A percentile compares a stretch with the other conserved stretches of the same genome.
These are phyloP conservation scores for Perccottus glenii DNA, from an alignment of 2,113 vertebrate species.

Conservation along the genomic window DNA sequence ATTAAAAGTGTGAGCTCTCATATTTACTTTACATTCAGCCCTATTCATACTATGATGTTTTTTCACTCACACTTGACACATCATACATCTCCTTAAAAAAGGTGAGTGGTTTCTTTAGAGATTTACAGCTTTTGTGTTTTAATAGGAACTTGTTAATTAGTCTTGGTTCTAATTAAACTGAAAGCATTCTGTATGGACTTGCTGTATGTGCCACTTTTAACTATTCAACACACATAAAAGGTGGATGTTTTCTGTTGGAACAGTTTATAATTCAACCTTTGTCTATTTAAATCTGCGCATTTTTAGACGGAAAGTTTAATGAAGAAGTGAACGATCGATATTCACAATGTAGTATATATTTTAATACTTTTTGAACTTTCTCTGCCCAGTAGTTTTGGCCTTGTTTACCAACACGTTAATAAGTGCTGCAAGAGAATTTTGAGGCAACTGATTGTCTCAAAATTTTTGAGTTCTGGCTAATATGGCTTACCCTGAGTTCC, in stretches of 20 bases:
- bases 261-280: neutral
- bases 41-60: neutral
- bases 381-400: no score
- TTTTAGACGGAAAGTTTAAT: no score
- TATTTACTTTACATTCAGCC: constrained; percentile 15
- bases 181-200: no score
- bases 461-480: neutral
- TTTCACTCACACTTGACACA: neutral
- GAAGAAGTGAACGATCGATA: no score
- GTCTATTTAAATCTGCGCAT: neutral
- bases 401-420: no score
- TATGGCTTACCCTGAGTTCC: neutral
- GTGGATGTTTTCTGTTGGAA: neutral
- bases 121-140: neutral
- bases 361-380: no score
- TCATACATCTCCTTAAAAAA: neutral
- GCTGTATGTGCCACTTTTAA: no score
- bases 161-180: neutral
- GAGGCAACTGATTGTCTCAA: no score
- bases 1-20: constrained; percentile 6
- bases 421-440: no score
- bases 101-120: neutral
- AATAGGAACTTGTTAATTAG: no score
- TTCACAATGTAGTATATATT: no score
- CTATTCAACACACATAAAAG: no score